Evolutionary conservation across 2,113 vertebrate species (phyloP), one percentile per base, ranked within the genome.

Genomic region (Cavia porcellus): DNA sequence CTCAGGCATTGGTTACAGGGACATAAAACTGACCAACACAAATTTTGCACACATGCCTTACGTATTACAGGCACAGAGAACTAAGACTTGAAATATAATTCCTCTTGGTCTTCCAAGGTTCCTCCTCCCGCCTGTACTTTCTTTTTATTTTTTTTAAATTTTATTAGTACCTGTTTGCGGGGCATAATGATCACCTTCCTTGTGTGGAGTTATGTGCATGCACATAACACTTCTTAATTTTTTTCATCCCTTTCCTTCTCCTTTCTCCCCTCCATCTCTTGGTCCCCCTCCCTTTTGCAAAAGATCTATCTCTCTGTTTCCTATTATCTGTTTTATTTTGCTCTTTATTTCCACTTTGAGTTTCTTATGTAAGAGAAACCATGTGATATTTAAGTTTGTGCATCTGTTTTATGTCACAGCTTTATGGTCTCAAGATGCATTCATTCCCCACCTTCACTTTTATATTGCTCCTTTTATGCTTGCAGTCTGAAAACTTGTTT

Each of bases 401-500:
- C 74, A 7, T 77, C 42, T 77, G 11, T 14, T 47, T 28, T 28
- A 25, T 25, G 42, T 47, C 74, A 28, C 5, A 45, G 14, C 24
- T 28, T 47, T 77, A 14, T 45, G 74, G 24, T 77, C 12, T 77
- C 12, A 13, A 77, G 74, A 24, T 77, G 42, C 24, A 47, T 77
- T 20, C 74, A 14, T 45, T 47, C 74, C 20, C n/a, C 30, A n/a
- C 7, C 30, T 55, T 64, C 42, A 77, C 59, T 90, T 95, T 92
- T 47, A 30, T 57, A 61, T 68, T 79, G 15, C 1, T 45, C 28
- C 45, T 74, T 93, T 59, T 8, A n/a, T 75, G 64, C 14, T 32
- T 42, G 38, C 61, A 75, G 85, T 94, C 85, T 92, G 50, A 95
- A 96, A 77, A 74, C 1, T 15, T 86, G 45, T 28, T 84, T 80